These are phyloP conservation scores for Sclerurus mexicanus DNA, from an alignment of 2,113 vertebrate species.

Conservation along the genomic window DNA sequence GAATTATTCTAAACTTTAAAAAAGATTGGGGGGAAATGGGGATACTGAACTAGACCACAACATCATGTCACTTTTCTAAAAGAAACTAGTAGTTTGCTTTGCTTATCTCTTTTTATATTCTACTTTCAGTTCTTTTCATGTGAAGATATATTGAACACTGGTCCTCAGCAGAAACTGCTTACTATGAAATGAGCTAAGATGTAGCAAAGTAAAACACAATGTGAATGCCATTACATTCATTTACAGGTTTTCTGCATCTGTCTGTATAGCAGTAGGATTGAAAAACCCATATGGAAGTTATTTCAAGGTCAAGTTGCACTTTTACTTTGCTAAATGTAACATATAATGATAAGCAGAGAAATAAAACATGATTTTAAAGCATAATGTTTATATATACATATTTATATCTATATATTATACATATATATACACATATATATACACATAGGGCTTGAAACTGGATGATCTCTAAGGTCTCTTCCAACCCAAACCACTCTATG, in stretches of 20 bases:
- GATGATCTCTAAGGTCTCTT: neutral
- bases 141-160: neutral
- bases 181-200: neutral
- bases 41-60: neutral
- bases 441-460: neutral
- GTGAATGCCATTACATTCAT: neutral
- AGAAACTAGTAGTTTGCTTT: neutral
- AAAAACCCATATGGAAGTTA: neutral
- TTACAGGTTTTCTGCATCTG: neutral
- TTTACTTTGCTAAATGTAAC: neutral
- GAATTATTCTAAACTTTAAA: neutral
- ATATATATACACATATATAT: neutral
- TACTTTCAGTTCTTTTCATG: neutral
- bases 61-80: neutral
- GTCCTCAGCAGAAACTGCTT: neutral
- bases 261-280: neutral
- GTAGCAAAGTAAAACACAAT: neutral
- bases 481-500: neutral
- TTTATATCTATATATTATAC: neutral
- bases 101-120: neutral
- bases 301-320: neutral
- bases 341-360: neutral
- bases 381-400: neutral
- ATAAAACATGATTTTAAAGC: neutral
- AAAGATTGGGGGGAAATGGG: neutral